Percentiles rank a stretch among this genome's conserved stretches.
These are phyloP conservation scores for Dendroctonus valens DNA, from an alignment of 1,140 invertebrate species.

Conservation along the genomic window DNA sequence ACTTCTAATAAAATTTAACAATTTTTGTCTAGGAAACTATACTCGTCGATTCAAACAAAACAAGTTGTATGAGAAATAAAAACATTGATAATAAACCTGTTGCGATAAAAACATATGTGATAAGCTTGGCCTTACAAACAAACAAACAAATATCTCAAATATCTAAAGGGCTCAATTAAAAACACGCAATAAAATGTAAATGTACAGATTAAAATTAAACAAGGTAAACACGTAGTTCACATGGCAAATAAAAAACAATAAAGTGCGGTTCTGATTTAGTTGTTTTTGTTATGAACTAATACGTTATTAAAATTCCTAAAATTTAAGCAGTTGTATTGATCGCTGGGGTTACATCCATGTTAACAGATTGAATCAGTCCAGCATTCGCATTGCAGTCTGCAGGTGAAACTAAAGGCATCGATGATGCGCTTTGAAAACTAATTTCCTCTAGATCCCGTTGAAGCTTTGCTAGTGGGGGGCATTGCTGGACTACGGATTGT, in stretches of 20 bases:
- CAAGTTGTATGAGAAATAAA: no score
- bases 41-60: no score
- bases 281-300: no score
- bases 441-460: conserved; percentile 52
- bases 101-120: no score
- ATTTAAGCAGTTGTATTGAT: conserved; percentile 48
- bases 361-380: conserved; percentile 42
- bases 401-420: conserved; percentile 45
- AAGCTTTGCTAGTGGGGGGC: conserved; percentile 48
- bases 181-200: not conserved
- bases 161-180: not conserved
- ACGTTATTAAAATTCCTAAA: not conserved
- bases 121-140: no score
- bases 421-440: conserved; percentile 50
- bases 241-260: no score
- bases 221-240: no score
- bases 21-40: no score
- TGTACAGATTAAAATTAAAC: no score
- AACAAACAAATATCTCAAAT: not conserved
- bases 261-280: no score
- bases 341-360: conserved; percentile 40
- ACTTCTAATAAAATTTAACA: no score
- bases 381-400: conserved; percentile 52
- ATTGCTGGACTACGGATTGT: conserved; percentile 51
- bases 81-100: no score